phyloP scores from a whole-genome alignment of 1,140 invertebrate species.

The Stegodyphus mimosarum region DNA sequence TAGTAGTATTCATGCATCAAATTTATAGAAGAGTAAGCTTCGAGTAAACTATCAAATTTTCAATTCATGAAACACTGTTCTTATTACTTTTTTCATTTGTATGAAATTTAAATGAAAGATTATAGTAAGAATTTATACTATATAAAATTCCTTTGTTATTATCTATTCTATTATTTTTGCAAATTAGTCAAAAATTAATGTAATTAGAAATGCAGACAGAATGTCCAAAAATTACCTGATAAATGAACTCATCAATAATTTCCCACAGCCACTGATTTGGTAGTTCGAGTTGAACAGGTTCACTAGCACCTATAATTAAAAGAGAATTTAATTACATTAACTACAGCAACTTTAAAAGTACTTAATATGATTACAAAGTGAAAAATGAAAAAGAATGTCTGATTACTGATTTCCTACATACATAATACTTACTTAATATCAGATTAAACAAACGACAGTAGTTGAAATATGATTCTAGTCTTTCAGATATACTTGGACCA shows the following conservation, averaged over 20 bases:
- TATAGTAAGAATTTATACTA: no score
- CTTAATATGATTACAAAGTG: background rate
- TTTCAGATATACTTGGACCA: conserved; percentile 88
- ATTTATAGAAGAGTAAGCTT: no score
- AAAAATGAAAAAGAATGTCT: background rate
- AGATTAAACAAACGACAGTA: conserved; percentile 98
- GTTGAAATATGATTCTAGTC: conserved; percentile 96
- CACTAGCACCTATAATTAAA: conserved; percentile 76
- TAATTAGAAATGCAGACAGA: background rate
- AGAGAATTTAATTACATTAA: background rate
- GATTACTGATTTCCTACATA: background rate
- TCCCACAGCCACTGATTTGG: conserved; percentile 99
- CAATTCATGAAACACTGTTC: no score
- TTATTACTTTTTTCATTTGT: no score
- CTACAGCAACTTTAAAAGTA: background rate
- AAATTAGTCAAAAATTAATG: no score
- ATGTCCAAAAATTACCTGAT: conserved; percentile 70
- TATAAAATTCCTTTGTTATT: no score
- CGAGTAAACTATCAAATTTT: no score
- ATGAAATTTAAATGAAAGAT: no score
- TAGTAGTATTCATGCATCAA: no score
- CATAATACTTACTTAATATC: conserved; percentile 78
- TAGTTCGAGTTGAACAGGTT: conserved; percentile 90
- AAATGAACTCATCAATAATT: conserved; percentile 93
- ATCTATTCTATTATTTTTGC: no score